These are phyloP conservation scores for Nipponia nippon DNA, from an alignment of 2,113 vertebrate species.

Conservation along the genomic window DNA sequence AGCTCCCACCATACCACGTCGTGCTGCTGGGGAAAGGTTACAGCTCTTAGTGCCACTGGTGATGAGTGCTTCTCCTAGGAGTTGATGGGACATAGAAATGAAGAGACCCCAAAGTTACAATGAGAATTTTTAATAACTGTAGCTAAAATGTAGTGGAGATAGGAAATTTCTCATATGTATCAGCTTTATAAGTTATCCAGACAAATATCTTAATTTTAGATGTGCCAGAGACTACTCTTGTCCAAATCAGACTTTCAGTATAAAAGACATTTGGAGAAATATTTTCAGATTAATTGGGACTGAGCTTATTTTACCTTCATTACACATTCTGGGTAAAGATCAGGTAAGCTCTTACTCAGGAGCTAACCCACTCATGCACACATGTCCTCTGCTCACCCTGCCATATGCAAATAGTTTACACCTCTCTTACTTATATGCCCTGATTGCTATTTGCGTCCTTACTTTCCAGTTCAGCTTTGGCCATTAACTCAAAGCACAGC, in stretches of 20 bases:
- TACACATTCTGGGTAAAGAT: not conserved
- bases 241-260: not conserved
- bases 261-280: not conserved
- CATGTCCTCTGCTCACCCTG: not conserved
- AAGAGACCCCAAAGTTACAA: not conserved
- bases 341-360: not conserved
- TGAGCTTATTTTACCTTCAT: not conserved
- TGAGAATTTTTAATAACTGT: not conserved
- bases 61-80: not conserved
- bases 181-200: not conserved
- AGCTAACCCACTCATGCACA: not conserved
- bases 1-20: not conserved
- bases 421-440: not conserved
- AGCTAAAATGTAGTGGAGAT: not conserved
- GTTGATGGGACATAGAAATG: not conserved
- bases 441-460: not conserved
- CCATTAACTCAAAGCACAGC: not conserved
- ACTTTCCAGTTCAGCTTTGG: not conserved
- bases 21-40: not conserved
- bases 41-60: not conserved
- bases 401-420: not conserved
- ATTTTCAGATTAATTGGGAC: not conserved
- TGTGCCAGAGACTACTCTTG: not conserved
- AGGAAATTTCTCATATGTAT: not conserved
- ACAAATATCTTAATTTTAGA: not conserved